Evolutionary conservation across 2,888 invertebrate genomes (phyloP), one percentile per base, ranked within the genome.

Genomic region (Agonopterix subpropinquella): DNA sequence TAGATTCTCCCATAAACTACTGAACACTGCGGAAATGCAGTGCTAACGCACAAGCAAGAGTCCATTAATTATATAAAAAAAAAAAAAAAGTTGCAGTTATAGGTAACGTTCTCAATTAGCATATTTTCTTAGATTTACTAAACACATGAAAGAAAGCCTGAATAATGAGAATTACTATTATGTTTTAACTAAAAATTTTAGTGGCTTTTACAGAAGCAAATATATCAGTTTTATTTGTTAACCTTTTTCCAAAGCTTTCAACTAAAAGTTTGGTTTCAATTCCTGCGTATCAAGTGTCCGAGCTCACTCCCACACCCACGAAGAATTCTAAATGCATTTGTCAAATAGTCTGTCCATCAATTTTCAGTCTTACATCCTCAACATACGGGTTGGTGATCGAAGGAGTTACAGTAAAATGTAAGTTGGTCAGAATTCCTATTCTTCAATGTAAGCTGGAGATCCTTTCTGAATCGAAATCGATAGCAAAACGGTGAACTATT

Each of bases 281-380:
- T 77, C 70, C 73, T 65, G 70, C 65, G 73, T 82, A 78, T 81
- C 78, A 59, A 62, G 68, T 80, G 60, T 70, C 80, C 53, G 52
- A 62, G 56, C 58, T 59, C 59, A 68, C 72, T 78, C 78, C 71
- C 77, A 77, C 76, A 70, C 57, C 11, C 41, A 36, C 2, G n/a
- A 36, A 8, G 36, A 43, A 43, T 11, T 37, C 36, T 43, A 36
- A 10, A 11, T 37, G 36, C 18, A 37, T 13, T 39, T 36, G 9
- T 37, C 15, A 45, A 42, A 9, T 15, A 4, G 8, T 36, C 13
- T 11, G 11, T 11, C 43, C 13, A 7, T 41, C 18, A 11, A 55
- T 48, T 48, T 48, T 56, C 43, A 47, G 36, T 53, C 48, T 53
- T 61, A 52, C 45, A 1, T 2, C 39, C 8, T 50, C 11, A 41